phyloP scores from a whole-genome alignment of 2,113 vertebrate species.

The Tachycineta bicolor region DNA sequence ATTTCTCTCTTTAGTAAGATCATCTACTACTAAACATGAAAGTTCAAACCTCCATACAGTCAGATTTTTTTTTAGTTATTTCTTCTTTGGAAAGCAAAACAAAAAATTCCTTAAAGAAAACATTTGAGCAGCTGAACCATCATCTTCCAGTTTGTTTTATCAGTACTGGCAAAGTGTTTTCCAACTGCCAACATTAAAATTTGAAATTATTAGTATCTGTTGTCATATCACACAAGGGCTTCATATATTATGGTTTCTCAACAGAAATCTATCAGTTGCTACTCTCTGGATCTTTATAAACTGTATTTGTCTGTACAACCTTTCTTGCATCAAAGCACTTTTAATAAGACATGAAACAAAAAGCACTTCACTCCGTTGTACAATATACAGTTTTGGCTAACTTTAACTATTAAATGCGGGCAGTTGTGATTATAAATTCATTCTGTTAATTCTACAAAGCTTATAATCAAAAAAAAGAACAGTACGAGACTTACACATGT shows the following conservation, averaged over 20 bases:
- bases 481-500: background rate
- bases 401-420: background rate
- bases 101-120: background rate
- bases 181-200: background rate
- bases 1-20: background rate
- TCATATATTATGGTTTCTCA: background rate
- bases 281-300: background rate
- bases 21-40: background rate
- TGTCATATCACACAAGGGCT: background rate
- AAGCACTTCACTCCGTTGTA: background rate
- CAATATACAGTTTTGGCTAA: background rate
- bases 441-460: background rate
- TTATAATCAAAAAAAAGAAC: background rate
- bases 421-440: background rate
- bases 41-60: background rate
- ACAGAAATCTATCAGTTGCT: background rate
- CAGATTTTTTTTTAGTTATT: background rate
- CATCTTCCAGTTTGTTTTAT: background rate
- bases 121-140: background rate
- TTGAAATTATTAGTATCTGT: background rate
- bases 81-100: background rate
- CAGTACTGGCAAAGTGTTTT: background rate
- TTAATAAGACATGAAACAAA: background rate
- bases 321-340: background rate
- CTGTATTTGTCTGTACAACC: background rate